Base-by-base conservation (phyloP, 2,113 vertebrate genomes). In the Dicentrarchus labrax region DNA sequence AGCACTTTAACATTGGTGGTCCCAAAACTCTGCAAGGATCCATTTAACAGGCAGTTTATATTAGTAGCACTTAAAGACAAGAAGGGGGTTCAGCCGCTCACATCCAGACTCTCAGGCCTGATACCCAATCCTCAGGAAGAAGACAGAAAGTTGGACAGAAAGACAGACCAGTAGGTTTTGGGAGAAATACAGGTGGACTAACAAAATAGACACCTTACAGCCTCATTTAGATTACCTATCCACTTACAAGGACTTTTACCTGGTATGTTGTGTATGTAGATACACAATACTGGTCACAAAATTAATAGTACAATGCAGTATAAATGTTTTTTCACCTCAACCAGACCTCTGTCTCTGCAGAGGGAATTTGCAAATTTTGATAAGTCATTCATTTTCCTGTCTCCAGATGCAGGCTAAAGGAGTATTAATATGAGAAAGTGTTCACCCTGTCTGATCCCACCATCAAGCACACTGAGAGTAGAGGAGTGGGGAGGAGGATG, bases 1-100 rank as follows among this genome's bases (percentile, higher is more conserved):
- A 81, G 86, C 81, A 84, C 89, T 93, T 85, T 88, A 86, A 79
- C 90, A 93, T 77, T 89, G 93, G 93, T 95, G 94, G 93, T 93
- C 93, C 82, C 56, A 24, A 88, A 91, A 88, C 72, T 89, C 85
- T 88, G 87, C 87, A 88, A 88, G 77, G 85, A 91, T 90, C 84
- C 78, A 87, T 92, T 94, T 93, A 91, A 91, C 82, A 88, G 81
- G 82, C 85, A 82, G 90, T 93, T 94, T 95, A 91, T 86, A 90
- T 93, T 89, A 89, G 86, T 85, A 88, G 87, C 89, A 93, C 91
- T 93, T 93, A 91, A 86, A 94, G 83, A 89, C 82, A 88, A 83
- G 87, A 86, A 75, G 72, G 57, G 30, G 77, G 16, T 82, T 91
- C 47, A 76, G 64, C 51, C 48, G 48, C 81, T 90, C 80, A 67